Evolutionary conservation across 2,113 vertebrate species (phyloP).

Genomic region (Eretmochelys imbricata): DNA sequence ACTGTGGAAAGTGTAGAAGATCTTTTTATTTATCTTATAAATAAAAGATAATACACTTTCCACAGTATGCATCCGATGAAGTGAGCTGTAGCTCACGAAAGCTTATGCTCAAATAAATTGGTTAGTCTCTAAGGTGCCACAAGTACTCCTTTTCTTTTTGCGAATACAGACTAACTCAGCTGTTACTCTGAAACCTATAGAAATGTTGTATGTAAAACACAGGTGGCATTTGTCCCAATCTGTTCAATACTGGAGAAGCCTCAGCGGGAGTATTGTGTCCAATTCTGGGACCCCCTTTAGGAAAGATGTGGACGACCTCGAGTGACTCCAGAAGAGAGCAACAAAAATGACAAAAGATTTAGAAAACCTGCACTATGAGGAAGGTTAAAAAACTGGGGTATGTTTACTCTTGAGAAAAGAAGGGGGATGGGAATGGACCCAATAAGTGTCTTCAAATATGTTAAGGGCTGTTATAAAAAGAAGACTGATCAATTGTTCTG

Average conservation of each 20-base stretch:
- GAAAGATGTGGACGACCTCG: background rate
- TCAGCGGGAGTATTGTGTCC: background rate
- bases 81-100: too few relatives aligned
- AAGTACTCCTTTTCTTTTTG: too few relatives aligned
- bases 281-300: background rate
- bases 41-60: too few relatives aligned
- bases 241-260: background rate
- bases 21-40: too few relatives aligned
- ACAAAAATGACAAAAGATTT: background rate
- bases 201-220: background rate
- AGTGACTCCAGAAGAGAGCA: background rate
- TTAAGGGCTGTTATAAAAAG: background rate
- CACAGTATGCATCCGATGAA: too few relatives aligned
- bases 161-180: too few relatives aligned
- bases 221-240: background rate
- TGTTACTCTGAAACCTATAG: too few relatives aligned
- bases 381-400: background rate
- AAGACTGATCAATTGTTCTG: background rate
- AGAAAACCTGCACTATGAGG: background rate
- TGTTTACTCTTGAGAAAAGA: background rate
- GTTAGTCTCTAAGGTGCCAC: too few relatives aligned
- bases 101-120: too few relatives aligned
- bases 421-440: background rate
- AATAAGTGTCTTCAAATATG: background rate
- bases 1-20: too few relatives aligned